phyloP scores from a whole-genome alignment of 2,797 vertebrate genomes.

The Botia kubotai region DNA sequence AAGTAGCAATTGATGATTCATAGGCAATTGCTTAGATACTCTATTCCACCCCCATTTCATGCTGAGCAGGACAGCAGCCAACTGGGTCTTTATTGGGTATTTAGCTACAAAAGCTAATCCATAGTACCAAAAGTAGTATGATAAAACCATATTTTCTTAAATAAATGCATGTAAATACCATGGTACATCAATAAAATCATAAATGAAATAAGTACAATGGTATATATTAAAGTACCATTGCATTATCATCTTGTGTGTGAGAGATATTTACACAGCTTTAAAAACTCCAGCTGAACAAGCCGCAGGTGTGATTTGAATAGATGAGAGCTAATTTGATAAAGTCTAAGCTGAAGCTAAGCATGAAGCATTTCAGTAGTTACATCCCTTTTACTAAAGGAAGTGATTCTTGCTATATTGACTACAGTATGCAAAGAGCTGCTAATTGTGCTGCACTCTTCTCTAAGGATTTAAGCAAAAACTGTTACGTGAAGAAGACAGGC shows the following conservation, averaged over 20 bases:
- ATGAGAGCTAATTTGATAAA: conserved; percentile 37
- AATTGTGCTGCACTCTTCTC: conserved; percentile 8
- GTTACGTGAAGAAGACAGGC: not conserved
- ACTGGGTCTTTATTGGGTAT: too few relatives aligned
- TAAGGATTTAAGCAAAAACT: not conserved
- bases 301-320: conserved; percentile 31
- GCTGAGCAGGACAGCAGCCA: too few relatives aligned
- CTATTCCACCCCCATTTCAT: too few relatives aligned
- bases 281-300: conserved; percentile 43
- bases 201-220: not conserved
- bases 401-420: conserved; percentile 52
- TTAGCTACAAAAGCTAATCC: too few relatives aligned
- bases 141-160: too few relatives aligned
- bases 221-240: not conserved
- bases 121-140: too few relatives aligned
- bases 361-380: conserved; percentile 45
- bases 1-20: too few relatives aligned
- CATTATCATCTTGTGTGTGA: not conserved
- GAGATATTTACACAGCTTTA: conserved; percentile 35
- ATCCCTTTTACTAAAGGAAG: conserved; percentile 63
- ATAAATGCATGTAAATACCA: too few relatives aligned
- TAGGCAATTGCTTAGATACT: too few relatives aligned
- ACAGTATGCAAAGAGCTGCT: conserved; percentile 48
- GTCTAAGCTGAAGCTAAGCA: conserved; percentile 18
- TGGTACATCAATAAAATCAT: too few relatives aligned